Conservation (phyloP, 2,797 vertebrate species). For the Furcifer pardalis region DNA sequence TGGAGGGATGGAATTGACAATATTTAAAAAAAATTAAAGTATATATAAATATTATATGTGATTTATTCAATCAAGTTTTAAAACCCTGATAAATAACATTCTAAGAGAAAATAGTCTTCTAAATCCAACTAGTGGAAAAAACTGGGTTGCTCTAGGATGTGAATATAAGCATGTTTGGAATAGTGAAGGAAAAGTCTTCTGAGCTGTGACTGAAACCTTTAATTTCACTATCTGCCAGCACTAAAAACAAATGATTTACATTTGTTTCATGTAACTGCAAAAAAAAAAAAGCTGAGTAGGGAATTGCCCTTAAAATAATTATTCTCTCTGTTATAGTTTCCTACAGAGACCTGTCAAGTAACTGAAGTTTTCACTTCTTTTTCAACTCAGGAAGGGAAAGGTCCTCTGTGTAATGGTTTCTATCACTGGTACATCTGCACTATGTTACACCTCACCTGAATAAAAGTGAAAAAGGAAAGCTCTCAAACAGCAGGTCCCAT, state of each 20-base stretch:
- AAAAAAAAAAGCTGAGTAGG: not conserved
- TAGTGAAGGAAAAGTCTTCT: fast-evolving
- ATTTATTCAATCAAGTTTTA: not conserved
- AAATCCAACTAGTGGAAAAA: not conserved
- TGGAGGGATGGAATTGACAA: constrained; percentile 7
- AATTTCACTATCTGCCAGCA: constrained; percentile 37
- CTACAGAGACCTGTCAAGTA: constrained; percentile 21
- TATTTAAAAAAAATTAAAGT: not conserved
- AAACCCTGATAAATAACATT: not conserved
- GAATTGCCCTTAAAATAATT: constrained; percentile 27
- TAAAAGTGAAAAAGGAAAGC: constrained; percentile 45
- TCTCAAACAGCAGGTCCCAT: constrained; percentile 44
- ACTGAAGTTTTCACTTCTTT: constrained; percentile 35
- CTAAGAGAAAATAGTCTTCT: not conserved
- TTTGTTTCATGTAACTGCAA: constrained; percentile 22
- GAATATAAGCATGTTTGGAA: not conserved
- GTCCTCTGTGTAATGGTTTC: constrained; percentile 32
- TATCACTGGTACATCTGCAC: constrained; percentile 44
- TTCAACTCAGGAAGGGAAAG: constrained; percentile 25
- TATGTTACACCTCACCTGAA: constrained; percentile 52
- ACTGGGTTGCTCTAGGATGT: not conserved
- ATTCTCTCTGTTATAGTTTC: constrained; percentile 17
- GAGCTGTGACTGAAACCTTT: not conserved
- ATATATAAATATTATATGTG: no score
- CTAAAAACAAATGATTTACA: constrained; percentile 37